Percentiles rank a stretch among this genome's conserved stretches.
Conservation (phyloP, 2,113 vertebrate species). For the Dendrocopos noguchii region DNA sequence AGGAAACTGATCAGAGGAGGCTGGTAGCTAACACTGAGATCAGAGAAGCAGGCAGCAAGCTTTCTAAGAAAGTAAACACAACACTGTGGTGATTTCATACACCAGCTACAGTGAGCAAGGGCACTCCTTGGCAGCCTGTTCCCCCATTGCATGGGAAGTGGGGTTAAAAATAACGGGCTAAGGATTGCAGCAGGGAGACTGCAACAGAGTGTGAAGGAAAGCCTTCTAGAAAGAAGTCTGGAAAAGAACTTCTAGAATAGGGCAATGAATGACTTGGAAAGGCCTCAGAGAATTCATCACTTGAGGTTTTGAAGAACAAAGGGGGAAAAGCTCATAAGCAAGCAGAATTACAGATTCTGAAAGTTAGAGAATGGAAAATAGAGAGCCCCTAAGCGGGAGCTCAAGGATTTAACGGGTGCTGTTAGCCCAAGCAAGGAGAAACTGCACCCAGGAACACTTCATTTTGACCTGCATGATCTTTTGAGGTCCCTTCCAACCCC, state of each 20-base stretch:
- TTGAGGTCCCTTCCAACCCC: too few species aligned
- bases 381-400: background rate
- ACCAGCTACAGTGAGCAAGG: background rate
- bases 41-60: background rate
- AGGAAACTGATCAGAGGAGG: background rate
- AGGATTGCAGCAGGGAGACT: background rate
- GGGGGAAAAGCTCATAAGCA: background rate
- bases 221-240: background rate
- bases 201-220: background rate
- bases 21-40: background rate
- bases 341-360: background rate
- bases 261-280: background rate
- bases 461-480: too few species aligned
- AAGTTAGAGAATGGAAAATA: background rate
- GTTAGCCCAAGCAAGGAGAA: background rate
- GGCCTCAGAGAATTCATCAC: background rate
- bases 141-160: background rate
- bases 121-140: background rate
- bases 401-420: background rate
- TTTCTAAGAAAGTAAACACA: background rate
- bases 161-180: background rate
- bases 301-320: background rate
- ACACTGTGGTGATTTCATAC: background rate
- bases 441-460: background rate
- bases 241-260: background rate